Evolutionary conservation across 2,888 invertebrate genomes (phyloP), one percentile per base, ranked within the genome.

Genomic region (Bembecia ichneumoniformis): DNA sequence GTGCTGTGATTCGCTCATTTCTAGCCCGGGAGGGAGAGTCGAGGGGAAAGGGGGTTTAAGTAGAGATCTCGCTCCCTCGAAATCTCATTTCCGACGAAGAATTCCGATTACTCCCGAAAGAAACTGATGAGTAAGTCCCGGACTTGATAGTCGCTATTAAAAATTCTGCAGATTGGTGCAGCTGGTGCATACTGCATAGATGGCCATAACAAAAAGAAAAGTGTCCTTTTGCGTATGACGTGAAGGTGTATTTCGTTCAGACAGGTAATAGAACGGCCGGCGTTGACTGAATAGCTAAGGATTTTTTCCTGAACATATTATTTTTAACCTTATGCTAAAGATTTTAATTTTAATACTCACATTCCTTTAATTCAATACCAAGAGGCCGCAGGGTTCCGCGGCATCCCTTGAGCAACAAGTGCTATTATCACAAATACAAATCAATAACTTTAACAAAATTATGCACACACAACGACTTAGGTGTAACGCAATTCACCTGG

Each of bases 21-120:
- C 13, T 40, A 40, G 43, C 16, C 15, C 16, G 44, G 44, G 44
- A 13, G 17, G 44, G 44, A 14, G 44, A 4, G 15, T 0, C 14
- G 44, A 13, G 17, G 44, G 44, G 11, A 15, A 4, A 44, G 68
- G 71, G 68, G 74, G 67, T 64, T 62, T 55, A 69, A 61, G 63
- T 62, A 63, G 71, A 64, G 66, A 40, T 43, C 43, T 20, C 36
- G 46, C 40, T 40, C 28, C 28, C 40, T 40, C 40, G 40, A n/a
- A 40, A 40, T 40, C 40, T 13, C 40, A 40, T 40, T 40, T 14
- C 17, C 13, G 11, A 46, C 40, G 44, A 40, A 45, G 40, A 40
- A 11, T 40, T 13, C 15, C 14, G 36, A 34, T 47, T 14, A 36
- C 14, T 7, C 3, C 35, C 35, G 47, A 36, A 47, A 13, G n/a